Evolutionary conservation across 2,888 invertebrate genomes (phyloP), one percentile per base, ranked within the genome.

Genomic region (Andrena marginata): DNA sequence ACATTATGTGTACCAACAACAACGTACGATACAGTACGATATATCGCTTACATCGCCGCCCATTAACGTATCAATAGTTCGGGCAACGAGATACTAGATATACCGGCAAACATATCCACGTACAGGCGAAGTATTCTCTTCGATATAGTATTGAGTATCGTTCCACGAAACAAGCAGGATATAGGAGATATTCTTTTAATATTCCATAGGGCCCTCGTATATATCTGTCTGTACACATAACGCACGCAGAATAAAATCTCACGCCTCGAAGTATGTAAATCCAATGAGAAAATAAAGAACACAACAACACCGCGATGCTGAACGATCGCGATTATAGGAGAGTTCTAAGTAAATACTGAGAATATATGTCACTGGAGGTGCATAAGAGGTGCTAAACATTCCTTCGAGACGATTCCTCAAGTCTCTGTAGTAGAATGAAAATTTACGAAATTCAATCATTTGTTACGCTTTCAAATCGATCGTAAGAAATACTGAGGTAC

Each of bases 401-500:
- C 72, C 75, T 5, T 54, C 62, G n/a, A 60, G 68, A 65, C 54
- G 49, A 73, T 65, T 23, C 1, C 49, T 16, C 4, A 54, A 49
- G 69, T 64, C 70, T 48, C 48, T 33, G 13, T 60, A 56, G 23
- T n/a, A 42, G 26, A 51, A 29, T 51, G 42, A 13, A 6, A 31
- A 64, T 49, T 26, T 23, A n/a, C 20, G n/a, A 70, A 81, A 60
- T 70, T 71, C 33, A 64, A 33, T 8, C 29, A 71, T 60, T 76
- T 48, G 65, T 78, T 78, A 82, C 59, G 62, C 51, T 42, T 78
- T 79, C 71, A 72, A 69, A 35, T 75, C 64, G 31, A 49, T 70
- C 62, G 67, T 64, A 67, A 83, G 78, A 75, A 79, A 83, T 83
- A 84, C 79, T 83, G 84, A 79, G 69, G 79, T 51, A 78, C 54